Conservation (phyloP, 2,888 invertebrate species). For the Cynaeus angustus region DNA sequence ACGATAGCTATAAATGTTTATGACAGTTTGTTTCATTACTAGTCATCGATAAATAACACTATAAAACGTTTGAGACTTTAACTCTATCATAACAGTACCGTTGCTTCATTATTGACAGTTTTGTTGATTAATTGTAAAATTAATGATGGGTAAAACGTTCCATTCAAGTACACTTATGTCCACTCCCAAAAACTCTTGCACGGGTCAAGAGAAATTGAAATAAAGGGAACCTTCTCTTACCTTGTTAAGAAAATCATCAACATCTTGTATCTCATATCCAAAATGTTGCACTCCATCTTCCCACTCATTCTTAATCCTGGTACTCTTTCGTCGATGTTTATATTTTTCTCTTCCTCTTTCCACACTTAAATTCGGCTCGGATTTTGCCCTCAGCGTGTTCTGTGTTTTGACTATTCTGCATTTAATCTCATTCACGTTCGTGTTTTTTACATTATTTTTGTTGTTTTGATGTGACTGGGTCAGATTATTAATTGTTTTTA, state of each 20-base stretch:
- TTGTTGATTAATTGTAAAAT: no score
- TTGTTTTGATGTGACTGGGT: conserved; percentile 57
- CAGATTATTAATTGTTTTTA: conserved; percentile 52
- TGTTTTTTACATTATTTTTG: conserved; percentile 56
- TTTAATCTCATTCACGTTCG: conserved; percentile 56
- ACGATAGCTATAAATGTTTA: no score
- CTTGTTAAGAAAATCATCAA: conserved; percentile 86
- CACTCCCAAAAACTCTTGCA: no score
- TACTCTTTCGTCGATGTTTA: conserved; percentile 70
- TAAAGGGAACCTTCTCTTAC: conserved; percentile 68
- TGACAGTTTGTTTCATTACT: no score
- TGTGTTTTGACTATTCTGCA: conserved; percentile 59
- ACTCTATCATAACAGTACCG: no score
- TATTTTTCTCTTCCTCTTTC: conserved; percentile 74
- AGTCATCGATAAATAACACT: no score
- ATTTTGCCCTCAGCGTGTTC: conserved; percentile 71
- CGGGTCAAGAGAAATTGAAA: no score
- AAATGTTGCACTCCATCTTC: conserved; percentile 71
- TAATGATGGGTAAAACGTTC: no score
- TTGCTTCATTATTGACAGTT: no score
- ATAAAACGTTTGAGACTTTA: no score
- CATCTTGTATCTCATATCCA: conserved; percentile 87
- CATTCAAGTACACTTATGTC: no score
- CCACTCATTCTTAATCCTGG: conserved; percentile 63
- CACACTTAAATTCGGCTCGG: conserved; percentile 73